Base-by-base conservation (phyloP, 2,797 vertebrate species). In the Zenarchopterus dispar region DNA sequence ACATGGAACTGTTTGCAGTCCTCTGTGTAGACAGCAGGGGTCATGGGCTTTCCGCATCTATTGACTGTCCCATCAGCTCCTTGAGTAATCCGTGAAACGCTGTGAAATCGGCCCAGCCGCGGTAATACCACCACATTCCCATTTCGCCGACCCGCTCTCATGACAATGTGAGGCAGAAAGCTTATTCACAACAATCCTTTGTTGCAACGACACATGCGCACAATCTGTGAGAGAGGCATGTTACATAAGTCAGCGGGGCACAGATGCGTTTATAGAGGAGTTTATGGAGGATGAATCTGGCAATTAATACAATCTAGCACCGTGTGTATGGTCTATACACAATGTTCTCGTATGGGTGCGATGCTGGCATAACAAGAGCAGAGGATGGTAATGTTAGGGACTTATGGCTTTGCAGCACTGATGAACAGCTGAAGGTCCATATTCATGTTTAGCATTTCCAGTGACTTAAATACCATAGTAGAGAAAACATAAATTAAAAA, bases 201-300 rank as follows among this genome's bases (percentile, higher is more conserved):
- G 70, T 63, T 59, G 69, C 63, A 19, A 36, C 71, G 43, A 53
- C 83, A 79, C 69, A 84, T 79, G 84, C 78, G 77, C 76, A 73
- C 82, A 52, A 42, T 64, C 36, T 39, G 36, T 16, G 75, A 73
- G 81, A 82, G 36, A 33, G 17, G 62, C 59, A 48, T 9, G 65
- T 91, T 90, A 91, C 71, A 16, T 88, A 91, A 91, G 84, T 86
- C 85, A 85, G 69, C 63, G 75, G 72, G 71, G 72, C 81, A 78
- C 26, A 80, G 82, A 71, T 55, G 56, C 63, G 67, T 62, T 84
- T 84, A 83, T 85, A 80, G 58, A 77, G 63, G 72, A 68, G 43
- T 85, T 86, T 74, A 72, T 31, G 24, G 73, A 46, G 76, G 71
- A 84, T 78, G 81, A 82, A 73, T 77, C 68, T 54, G 75, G 74